Conservation (phyloP, 2,797 vertebrate species). For the Syndactyla subalaris region DNA sequence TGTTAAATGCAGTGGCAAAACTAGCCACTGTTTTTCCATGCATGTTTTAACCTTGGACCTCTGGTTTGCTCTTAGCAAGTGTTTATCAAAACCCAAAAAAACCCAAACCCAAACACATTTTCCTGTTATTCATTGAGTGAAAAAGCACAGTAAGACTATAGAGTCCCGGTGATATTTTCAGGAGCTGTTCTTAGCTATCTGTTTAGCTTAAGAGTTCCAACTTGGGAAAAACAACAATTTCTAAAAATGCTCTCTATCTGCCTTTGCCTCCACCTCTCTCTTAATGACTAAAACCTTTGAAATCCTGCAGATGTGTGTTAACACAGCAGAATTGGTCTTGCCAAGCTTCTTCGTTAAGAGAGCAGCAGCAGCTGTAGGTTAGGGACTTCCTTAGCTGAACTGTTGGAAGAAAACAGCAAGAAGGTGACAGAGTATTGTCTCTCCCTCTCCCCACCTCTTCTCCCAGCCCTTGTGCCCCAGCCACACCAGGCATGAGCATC, state of each 20-base stretch:
- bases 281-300: neutral
- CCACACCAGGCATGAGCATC: neutral
- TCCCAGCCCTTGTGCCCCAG: neutral
- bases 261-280: neutral
- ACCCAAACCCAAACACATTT: neutral
- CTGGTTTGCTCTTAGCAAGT: neutral
- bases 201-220: neutral
- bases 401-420: neutral
- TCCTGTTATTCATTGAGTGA: neutral
- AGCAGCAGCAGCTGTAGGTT: neutral
- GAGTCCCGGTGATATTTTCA: neutral
- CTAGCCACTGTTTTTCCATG: neutral
- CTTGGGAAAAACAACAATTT: neutral
- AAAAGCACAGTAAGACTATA: neutral
- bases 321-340: neutral
- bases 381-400: neutral
- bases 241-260: neutral
- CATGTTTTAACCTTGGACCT: neutral
- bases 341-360: accelerated
- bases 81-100: neutral
- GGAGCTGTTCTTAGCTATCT: neutral
- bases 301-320: neutral
- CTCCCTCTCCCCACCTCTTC: neutral
- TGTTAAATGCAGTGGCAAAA: neutral
- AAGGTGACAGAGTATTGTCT: neutral